Evolutionary conservation across 2,113 vertebrate species (phyloP).

Genomic region (Larimichthys crocea): DNA sequence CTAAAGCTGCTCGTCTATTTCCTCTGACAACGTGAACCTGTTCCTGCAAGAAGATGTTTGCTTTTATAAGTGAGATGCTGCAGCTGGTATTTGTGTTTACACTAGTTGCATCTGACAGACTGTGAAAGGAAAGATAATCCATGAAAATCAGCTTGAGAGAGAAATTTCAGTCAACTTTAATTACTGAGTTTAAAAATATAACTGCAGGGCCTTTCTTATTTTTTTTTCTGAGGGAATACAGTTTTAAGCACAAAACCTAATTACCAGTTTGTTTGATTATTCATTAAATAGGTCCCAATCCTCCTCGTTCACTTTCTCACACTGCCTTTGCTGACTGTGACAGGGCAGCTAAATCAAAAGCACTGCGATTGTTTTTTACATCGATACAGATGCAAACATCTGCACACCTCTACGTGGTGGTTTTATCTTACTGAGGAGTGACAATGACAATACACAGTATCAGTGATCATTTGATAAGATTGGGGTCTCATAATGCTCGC

Average conservation of each 20-base stretch:
- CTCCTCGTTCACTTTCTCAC: not conserved
- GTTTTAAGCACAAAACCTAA: constrained; percentile 18
- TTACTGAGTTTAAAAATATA: not conserved
- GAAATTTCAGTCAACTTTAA: constrained; percentile 2
- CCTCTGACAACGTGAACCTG: constrained; percentile 3
- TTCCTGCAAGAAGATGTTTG: not conserved
- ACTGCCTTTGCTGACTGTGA: not conserved
- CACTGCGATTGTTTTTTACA: not conserved
- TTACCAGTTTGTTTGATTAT: constrained; percentile 14
- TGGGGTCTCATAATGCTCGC: not conserved
- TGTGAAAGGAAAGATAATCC: constrained; percentile 10
- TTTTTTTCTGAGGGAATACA: not conserved
- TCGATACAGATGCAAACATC: not conserved
- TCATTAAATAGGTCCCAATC: not conserved
- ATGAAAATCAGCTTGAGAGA: not conserved
- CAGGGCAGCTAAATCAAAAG: not conserved
- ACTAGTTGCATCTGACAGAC: not conserved
- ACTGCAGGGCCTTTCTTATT: not conserved
- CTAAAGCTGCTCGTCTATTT: constrained; percentile 29
- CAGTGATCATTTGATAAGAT: not conserved
- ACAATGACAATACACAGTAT: not conserved
- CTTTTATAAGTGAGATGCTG: not conserved
- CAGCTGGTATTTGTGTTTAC: not conserved
- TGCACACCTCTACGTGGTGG: not conserved
- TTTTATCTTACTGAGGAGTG: not conserved